These are phyloP conservation scores for Cinclus cinclus DNA, from an alignment of 2,113 vertebrate genomes.

Conservation along the genomic window DNA sequence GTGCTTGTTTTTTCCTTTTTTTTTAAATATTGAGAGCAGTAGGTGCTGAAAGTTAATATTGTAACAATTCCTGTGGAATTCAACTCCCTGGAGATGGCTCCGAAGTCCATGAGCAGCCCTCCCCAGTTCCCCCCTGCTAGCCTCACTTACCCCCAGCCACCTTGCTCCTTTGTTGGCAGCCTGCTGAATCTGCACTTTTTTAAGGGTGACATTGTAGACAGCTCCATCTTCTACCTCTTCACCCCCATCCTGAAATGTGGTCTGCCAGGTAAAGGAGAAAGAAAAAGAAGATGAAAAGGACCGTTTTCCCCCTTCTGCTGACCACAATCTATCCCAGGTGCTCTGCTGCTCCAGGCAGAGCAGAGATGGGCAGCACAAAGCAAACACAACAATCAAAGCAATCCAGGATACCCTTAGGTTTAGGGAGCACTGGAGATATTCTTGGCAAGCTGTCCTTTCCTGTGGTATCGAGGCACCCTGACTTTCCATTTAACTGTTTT, in stretches of 20 bases:
- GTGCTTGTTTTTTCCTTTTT: background rate
- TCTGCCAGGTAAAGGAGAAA: conserved; percentile 74
- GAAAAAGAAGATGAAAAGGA: background rate
- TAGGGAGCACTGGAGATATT: conserved; percentile 41
- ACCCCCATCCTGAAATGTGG: conserved; percentile 92
- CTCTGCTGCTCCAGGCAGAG: background rate
- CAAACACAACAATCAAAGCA: conserved; percentile 39
- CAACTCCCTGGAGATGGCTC: conserved; percentile 8
- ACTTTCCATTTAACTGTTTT: conserved; percentile 66
- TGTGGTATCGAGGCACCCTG: conserved; percentile 59
- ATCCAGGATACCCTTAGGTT: background rate
- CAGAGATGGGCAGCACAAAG: conserved; percentile 37
- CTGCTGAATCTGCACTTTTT: conserved; percentile 94
- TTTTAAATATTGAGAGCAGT: background rate
- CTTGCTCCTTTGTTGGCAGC: conserved; percentile 93
- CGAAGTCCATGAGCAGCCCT: conserved; percentile 42
- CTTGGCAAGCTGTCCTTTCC: conserved; percentile 60
- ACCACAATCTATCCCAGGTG: conserved; percentile 60
- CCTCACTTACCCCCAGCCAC: conserved; percentile 80
- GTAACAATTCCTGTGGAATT: background rate
- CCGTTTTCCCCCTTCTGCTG: background rate
- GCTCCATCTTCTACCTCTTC: conserved; percentile 97
- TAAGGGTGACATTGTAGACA: conserved; percentile 93
- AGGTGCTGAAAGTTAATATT: conserved; percentile 50
- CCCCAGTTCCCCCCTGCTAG: background rate